Evolutionary conservation across 2,113 vertebrate species (phyloP), one percentile per base, ranked within the genome.

Genomic region (Petrocephalus microphthalmus): DNA sequence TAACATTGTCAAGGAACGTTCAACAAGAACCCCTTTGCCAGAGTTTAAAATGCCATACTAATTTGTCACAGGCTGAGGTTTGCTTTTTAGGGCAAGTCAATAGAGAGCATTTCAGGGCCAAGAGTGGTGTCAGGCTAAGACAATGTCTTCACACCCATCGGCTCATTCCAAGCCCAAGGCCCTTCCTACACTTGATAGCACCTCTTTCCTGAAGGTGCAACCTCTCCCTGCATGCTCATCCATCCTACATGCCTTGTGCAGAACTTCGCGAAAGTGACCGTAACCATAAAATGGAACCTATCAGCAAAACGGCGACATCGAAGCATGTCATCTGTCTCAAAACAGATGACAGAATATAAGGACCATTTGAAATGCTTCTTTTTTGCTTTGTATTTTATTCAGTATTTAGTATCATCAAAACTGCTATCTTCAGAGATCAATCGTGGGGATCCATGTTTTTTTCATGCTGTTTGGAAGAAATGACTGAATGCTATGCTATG

Each of bases 61-160:
- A 93, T 94, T 93, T 93, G 93, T 93, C 92, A 95, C 92, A 93
- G 93, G 90, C 25, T 86, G 89, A 91, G 91, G 89, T 93, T 86
- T 88, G 89, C 90, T 91, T 93, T 88, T 53, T 91, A 64, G 88
- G 91, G 91, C 92, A 88, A 91, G 91, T 93, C 91, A 91, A 89
- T 91, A 92, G 92, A 92, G 90, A 92, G 90, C 29, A 1, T 56
- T 90, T 89, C 57, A 82, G 90, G 89, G 91, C 93, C 90, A 92
- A 93, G 88, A 89, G 86, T 91, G 89, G 88, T 92, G 90, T 92
- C 90, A 91, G 92, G 87, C 90, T 89, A 85, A 93, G 91, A 93
- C 92, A 91, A 93, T 92, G 90, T 92, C 91, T 90, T 94, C 92
- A 93, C 93, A 93, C 93, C 94, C 94, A 92, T 92, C 87, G 78